These are phyloP conservation scores for Siphlonurus alternatus DNA, from an alignment of 2,888 invertebrate genomes.

Conservation along the genomic window DNA sequence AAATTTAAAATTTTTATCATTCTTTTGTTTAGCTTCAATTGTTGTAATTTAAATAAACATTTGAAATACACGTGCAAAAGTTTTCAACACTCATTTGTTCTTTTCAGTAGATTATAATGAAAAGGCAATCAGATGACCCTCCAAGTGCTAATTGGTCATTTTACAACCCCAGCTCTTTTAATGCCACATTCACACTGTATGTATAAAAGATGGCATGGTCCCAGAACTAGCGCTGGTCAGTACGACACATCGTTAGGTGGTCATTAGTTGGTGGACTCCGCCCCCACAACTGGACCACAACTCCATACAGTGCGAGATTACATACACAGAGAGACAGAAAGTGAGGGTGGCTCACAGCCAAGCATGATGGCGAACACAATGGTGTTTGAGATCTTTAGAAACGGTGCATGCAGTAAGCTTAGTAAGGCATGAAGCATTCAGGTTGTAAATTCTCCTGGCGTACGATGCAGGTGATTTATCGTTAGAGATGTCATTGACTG, in stretches of 20 bases:
- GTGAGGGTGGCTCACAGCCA: not conserved
- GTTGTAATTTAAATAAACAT: no score
- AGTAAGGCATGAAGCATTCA: not conserved
- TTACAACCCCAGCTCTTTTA: no score
- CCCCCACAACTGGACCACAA: not conserved
- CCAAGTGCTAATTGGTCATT: no score
- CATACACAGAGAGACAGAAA: not conserved
- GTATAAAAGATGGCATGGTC: not conserved
- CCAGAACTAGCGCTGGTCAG: not conserved
- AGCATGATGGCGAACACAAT: not conserved
- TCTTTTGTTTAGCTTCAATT: no score
- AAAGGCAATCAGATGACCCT: no score
- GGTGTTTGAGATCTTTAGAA: not conserved
- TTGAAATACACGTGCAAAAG: no score
- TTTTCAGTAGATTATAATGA: no score
- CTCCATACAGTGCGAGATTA: no score
- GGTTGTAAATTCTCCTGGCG: no score
- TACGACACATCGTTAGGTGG: not conserved
- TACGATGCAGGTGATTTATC: conserved; percentile 4
- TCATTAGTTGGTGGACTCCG: not conserved
- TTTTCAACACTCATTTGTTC: no score
- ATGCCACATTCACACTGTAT: no score
- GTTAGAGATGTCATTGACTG: not conserved
- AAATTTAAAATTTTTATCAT: no score
- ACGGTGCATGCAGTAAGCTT: not conserved